Evolutionary conservation across 2,113 vertebrate species (phyloP), one percentile per base, ranked within the genome.

Genomic region (Rhodinocichla rosea): DNA sequence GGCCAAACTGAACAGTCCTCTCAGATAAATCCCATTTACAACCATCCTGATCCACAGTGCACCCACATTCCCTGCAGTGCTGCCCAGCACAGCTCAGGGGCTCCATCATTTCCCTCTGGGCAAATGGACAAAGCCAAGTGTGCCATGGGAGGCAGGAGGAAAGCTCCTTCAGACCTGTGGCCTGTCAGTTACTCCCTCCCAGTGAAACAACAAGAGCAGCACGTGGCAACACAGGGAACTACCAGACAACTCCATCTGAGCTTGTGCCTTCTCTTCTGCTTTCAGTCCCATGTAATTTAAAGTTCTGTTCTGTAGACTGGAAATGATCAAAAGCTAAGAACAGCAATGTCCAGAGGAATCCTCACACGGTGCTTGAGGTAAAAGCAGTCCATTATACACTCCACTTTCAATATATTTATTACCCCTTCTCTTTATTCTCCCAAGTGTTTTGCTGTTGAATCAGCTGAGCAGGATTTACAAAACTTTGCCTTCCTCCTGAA

Each of bases 111-210:
- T 18, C 9, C 39, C 2, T 12, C 64, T 47, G 23, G 21, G 28
- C 27, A 45, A 50, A 12, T 2, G 7, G 57, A 50, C 45, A 63
- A 2, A 1, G 37, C 7, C 44, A 27, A 39, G 27, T 0, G 3
- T 0, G 2, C 30, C 24, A 30, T 0, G 0, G 28, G 18, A 56
- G 33, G 65, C 12, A 73, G 37, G 5, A 32, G 9, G 44, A 33
- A 18, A 18, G 0, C 60, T 52, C 52, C 56, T 40, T 13, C 71
- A 60, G 15, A 49, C 26, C 32, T 17, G 8, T 0, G 3, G 12
- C 7, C 39, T 7, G 5, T 12, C 65, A 49, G 23, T 1, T 20
- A 22, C 6, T 42, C 23, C 33, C 14, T 32, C 16, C 23, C 2
- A 14, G 33, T 0, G 27, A 16, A 92, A 42, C 10, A 16, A 16